Conservation (phyloP, 2,797 vertebrate species). For the Notoglanidium macrostoma region DNA sequence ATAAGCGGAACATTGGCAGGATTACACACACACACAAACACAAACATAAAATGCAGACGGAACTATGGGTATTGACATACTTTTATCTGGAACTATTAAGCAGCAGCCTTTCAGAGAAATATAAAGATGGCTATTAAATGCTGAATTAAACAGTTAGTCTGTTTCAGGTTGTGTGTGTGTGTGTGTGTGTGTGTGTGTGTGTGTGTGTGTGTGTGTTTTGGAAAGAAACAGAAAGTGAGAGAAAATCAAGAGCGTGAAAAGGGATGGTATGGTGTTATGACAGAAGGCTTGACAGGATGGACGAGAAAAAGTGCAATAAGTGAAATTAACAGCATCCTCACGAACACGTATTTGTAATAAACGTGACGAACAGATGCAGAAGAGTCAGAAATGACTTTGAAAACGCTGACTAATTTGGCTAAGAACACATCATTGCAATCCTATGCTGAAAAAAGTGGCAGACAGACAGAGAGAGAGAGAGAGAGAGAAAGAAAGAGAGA, state of each 20-base stretch:
- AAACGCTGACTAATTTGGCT: conserved; percentile 54
- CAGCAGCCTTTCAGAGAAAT: conserved; percentile 41
- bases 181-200: conserved; percentile 1
- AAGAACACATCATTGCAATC: conserved; percentile 44
- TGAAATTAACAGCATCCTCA: conserved; percentile 47
- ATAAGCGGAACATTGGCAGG: conserved; percentile 22
- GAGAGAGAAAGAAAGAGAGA: background rate
- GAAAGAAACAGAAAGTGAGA: conserved; percentile 19
- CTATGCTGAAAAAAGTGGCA: background rate
- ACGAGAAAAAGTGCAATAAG: conserved; percentile 27
- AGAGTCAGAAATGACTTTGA: conserved; percentile 41
- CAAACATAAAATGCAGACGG: conserved; percentile 16
- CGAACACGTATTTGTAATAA: conserved; percentile 36
- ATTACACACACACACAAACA: background rate
- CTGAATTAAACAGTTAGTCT: conserved; percentile 52
- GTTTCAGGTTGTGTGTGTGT: conserved; percentile 34
- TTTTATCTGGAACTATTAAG: conserved; percentile 46
- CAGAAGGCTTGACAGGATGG: conserved; percentile 16
- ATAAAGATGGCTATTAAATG: conserved; percentile 49
- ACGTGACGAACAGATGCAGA: conserved; percentile 32
- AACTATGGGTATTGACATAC: conserved; percentile 47
- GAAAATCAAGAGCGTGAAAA: conserved; percentile 25
- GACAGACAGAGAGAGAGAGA: conserved; percentile 27
- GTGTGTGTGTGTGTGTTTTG: conserved; percentile 2
- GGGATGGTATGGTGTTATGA: background rate